Base-by-base conservation (phyloP, 2,113 vertebrate genomes). In the Dinomys branickii region DNA sequence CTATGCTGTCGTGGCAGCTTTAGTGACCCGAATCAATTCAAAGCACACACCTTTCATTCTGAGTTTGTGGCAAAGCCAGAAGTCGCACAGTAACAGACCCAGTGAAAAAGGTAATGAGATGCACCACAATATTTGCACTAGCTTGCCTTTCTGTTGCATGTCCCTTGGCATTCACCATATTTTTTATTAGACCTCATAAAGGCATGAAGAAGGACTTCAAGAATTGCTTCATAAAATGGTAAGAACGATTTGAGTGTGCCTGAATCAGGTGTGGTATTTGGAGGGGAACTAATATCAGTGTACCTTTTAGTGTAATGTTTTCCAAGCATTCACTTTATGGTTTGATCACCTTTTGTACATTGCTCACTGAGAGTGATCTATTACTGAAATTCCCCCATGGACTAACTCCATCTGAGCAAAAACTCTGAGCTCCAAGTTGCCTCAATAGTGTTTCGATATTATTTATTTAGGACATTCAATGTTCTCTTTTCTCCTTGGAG, bases 401-500 rank as follows among this genome's bases (percentile, higher is more conserved):
- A 30, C 63, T 93, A 89, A 84, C 9, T 67, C 17, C 41, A 58
- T 17, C 9, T 77, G 35, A 95, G 5, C 35, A 92, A 83, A 95
- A 75, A 13, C 5, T 56, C 58, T 82, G 56, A 61, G 38, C 50
- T 94, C 61, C 35, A 17, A 65, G 54, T 5, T 44, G 81, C 58
- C 78, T 90, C 28, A 10, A 63, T 85, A 82, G 75, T 86, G 59
- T 86, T 95, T 94, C 85, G 61, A 61, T 95, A 92, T 77, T 90
- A 92, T 85, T 97, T 94, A 94, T 83, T 95, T 92, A 94, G 63
- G 41, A 63, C 30, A 90, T 65, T 95, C 35, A 85, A 0, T 80
- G 58, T 73, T 88, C 58, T 56, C 16, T 93, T 91, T 94, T 95
- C 35, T 96, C 78, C 77, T 92, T 81, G 38, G 65, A 96, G 85